Percentiles rank a stretch among this genome's conserved stretches.
phyloP scores from a whole-genome alignment of 2,797 vertebrate genomes.

The Ibycter americanus region DNA sequence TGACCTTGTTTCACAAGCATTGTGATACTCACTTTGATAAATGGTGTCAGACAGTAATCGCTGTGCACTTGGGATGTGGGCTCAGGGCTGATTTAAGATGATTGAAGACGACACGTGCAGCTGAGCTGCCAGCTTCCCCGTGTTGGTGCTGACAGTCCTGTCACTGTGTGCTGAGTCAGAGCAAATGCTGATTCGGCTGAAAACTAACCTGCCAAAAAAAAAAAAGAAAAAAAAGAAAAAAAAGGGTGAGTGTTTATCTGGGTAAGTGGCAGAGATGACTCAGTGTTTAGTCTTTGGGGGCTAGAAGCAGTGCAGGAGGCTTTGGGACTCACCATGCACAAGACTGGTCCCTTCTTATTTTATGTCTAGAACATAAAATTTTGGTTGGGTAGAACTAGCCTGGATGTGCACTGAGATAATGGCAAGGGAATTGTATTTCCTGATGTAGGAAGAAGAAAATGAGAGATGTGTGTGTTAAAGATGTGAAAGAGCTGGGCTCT shows the following conservation, averaged over 20 bases:
- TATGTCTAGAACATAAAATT: background rate
- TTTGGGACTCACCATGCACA: background rate
- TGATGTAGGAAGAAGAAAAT: background rate
- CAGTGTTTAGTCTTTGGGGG: background rate
- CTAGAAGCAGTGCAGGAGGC: background rate
- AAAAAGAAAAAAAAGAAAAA: too few species aligned
- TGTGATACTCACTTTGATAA: background rate
- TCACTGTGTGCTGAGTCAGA: slow-evolving; percentile 13
- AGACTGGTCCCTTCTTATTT: background rate
- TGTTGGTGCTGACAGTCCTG: background rate
- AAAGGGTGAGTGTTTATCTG: background rate
- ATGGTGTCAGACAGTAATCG: background rate
- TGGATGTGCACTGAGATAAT: background rate
- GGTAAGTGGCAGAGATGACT: background rate
- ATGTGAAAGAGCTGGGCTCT: background rate
- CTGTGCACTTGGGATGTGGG: background rate
- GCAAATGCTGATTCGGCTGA: background rate
- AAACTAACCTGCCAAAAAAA: background rate
- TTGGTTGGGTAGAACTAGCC: background rate
- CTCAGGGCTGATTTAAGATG: background rate
- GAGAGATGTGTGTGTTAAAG: background rate
- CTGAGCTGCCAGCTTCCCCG: background rate
- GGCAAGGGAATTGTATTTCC: background rate
- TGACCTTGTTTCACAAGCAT: background rate
- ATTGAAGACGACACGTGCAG: background rate